phyloP scores from a whole-genome alignment of 2,113 vertebrate species.

The Elaphurus davidianus region DNA sequence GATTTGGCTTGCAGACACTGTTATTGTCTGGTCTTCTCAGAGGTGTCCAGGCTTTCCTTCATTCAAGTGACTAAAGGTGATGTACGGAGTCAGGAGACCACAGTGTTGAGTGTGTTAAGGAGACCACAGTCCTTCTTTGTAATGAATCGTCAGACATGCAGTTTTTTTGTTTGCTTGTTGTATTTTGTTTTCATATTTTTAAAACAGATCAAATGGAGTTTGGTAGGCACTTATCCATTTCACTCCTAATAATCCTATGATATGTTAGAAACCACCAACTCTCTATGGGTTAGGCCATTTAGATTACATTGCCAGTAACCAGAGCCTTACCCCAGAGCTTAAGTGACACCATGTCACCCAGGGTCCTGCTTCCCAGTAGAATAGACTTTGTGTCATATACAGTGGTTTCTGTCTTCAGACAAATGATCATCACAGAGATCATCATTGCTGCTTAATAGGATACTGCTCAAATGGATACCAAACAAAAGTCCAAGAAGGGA shows the following conservation, averaged over 20 bases:
- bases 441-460: background rate
- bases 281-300: background rate
- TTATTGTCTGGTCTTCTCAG: background rate
- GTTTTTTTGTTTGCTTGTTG: background rate
- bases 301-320: background rate
- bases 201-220: background rate
- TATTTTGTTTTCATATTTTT: background rate
- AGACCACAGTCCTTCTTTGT: background rate
- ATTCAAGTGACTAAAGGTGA: background rate
- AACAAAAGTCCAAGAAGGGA: background rate
- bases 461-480: background rate
- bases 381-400: background rate
- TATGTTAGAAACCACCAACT: background rate
- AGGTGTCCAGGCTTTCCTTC: background rate
- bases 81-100: background rate
- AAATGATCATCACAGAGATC: background rate
- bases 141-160: background rate
- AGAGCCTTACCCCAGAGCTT: background rate
- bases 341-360: background rate
- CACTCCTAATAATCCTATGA: background rate
- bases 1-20: accelerated
- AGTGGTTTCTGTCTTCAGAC: background rate
- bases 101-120: background rate
- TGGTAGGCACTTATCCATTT: background rate
- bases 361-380: background rate